Conservation (phyloP, 2,888 invertebrate genomes). For the Keiferia lycopersicella region DNA sequence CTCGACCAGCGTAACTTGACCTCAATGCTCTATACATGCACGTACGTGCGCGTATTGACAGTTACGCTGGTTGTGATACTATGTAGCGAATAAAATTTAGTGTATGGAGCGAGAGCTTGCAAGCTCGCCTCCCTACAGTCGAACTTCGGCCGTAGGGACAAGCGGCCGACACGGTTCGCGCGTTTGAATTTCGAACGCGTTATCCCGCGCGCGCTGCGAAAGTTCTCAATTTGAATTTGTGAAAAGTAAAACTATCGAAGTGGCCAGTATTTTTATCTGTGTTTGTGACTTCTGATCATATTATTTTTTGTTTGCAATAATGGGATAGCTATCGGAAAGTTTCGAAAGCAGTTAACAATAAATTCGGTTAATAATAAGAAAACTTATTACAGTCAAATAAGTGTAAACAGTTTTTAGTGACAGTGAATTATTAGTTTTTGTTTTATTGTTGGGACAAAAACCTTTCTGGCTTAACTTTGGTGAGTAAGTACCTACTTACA, state of each 20-base stretch:
- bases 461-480: background rate
- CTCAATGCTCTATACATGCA: too few species aligned
- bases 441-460: constrained; percentile 11
- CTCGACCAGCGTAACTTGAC: too few species aligned
- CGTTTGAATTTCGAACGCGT: constrained; percentile 10
- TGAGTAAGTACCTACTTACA: constrained; percentile 10
- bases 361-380: too few species aligned
- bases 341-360: background rate
- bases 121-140: constrained; percentile 9
- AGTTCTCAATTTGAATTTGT: background rate
- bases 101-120: background rate
- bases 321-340: background rate
- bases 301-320: background rate
- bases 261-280: background rate
- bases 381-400: background rate
- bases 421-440: background rate
- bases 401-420: too few species aligned
- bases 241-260: background rate
- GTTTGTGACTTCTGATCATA: background rate
- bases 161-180: constrained; percentile 11
- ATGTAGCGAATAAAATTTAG: too few species aligned
- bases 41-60: too few species aligned
- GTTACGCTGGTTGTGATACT: too few species aligned
- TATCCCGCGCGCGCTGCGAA: constrained; percentile 13
- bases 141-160: constrained; percentile 10